A percentile compares a stretch with the other conserved stretches of the same genome.
These are phyloP conservation scores for Synergus itoensis DNA, from an alignment of 2,888 invertebrate species.

Conservation along the genomic window DNA sequence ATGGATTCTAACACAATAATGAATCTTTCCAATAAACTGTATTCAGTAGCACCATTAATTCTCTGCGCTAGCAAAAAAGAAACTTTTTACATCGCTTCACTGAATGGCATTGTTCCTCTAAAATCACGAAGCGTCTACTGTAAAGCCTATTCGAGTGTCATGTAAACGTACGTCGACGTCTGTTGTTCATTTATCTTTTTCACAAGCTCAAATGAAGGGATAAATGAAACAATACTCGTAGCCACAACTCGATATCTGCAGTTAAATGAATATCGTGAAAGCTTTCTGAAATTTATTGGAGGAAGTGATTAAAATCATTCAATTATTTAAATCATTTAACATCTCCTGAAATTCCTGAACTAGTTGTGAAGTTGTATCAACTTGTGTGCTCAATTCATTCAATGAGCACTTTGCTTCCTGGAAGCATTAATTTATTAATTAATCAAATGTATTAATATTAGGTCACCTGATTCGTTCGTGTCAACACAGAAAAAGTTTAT, in stretches of 20 bases:
- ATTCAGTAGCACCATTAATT: constrained; percentile 22
- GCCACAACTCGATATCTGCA: not conserved
- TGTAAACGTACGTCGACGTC: not conserved
- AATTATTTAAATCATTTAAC: too few relatives aligned
- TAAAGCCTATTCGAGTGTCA: constrained; percentile 20
- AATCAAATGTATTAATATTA: too few relatives aligned
- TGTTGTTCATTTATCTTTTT: constrained; percentile 22
- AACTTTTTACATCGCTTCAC: constrained; percentile 9
- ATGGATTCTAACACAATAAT: not conserved
- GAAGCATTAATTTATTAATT: too few relatives aligned
- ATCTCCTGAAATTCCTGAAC: too few relatives aligned
- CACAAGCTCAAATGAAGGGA: constrained; percentile 13
- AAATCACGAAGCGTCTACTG: constrained; percentile 27
- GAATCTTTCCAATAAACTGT: constrained; percentile 4
- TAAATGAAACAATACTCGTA: constrained; percentile 26
- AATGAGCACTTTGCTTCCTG: too few relatives aligned
- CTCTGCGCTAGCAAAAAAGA: not conserved
- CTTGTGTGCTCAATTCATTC: too few relatives aligned
- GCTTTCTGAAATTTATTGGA: constrained; percentile 1
- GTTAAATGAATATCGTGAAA: constrained; percentile 14
- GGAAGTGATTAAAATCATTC: too few relatives aligned
- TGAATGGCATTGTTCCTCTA: constrained; percentile 13
- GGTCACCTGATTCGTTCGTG: too few relatives aligned
- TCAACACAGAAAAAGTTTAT: too few relatives aligned
- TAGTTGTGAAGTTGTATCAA: too few relatives aligned